Base-by-base conservation (phyloP, 2,888 invertebrate species). In the Cerastis leucographa region DNA sequence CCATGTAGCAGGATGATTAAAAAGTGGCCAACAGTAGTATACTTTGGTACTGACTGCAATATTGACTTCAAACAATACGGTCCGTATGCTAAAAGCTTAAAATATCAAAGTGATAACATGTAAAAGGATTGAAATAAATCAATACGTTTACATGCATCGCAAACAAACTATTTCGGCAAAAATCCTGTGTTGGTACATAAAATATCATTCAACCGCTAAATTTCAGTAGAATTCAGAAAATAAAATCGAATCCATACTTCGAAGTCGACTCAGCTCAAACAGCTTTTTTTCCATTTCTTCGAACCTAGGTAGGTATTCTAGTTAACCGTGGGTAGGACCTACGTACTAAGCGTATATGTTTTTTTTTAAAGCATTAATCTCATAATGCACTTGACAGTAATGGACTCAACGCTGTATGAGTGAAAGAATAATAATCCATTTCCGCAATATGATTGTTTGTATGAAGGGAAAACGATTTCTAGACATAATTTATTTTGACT, bases 191-290 rank as follows among this genome's bases (percentile, higher is more conserved):
- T 74, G 7, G 17, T 80, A 46, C 8, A 54, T 29, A 69, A 81
- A 81, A 59, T 49, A 68, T 40, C 8, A 54, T 74, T 49, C 72
- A 62, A 22, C 54, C 35, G 29, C 11, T 40, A 29, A 68, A 78
- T 40, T 1, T 56, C 9, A 56, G 12, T 25, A 25, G 25, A 49
- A 64, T 44, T n/a, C 8, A 56, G 35, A 46, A 46, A 72, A 79
- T 46, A 62, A 71, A 78, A 79, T 67, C 2, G 14, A 72, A 67
- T 49, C 22, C 12, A 42, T 46, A 40, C 67, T 49, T 62, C 17
- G 56, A n/a, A 54, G 40, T 42, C 6, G 9, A 17, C n/a, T n/a
- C 25, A 17, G 29, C 8, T 25, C 65, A 65, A 51, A 49, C 0
- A 29, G 22, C 25, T 22, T 69, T 40, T 44, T 29, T 25, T 25